Evolutionary conservation across 1,140 invertebrate species (phyloP), one percentile per base, ranked within the genome.

Genomic region (Penaeus indicus): DNA sequence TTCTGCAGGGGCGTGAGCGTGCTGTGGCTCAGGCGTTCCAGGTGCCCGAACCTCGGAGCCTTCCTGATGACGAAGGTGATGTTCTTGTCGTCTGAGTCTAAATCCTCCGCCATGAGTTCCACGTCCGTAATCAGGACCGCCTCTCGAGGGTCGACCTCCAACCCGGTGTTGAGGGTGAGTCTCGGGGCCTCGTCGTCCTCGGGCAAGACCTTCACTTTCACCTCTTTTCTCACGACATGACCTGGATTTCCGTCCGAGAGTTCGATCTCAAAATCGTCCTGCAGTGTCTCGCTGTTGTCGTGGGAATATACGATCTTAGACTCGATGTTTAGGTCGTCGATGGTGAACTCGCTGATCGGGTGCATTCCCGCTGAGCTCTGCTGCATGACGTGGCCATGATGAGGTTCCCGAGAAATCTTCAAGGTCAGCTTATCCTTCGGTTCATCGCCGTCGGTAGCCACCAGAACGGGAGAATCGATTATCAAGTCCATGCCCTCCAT

Each of bases 141-240:
- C 86, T 93, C 92, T 5, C 92, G 92, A n/a, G 92, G 88, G n/a
- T 87, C 90, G 32, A 94, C 91, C 54, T 93, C 91, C 47, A 94
- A 82, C n/a, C 93, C 93, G 84, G 92, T 92, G 90, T 94, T 93
- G 32, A 93, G 91, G 3, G 91, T 91, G 2, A 94, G 91, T 85
- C 92, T 85, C 8, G 93, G 93, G 2, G 93, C 92, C 90, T 94
- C 93, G 86, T 93, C 93, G 91, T 93, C 93, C 8, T 93, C 92
- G 4, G 93, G 93, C 54, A 93, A 91, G 42, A 94, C 90, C 38
- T 91, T 92, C 78, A 94, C 93, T 11, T 92, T 90, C 22, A 93
- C 90, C 2, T 89, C 92, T 75, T 92, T 92, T 27, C 91, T 92
- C 13, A 93, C 89, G 72, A 92, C 92, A 89, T 93, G 92, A 3